phyloP scores from a whole-genome alignment of 2,797 vertebrate species.

The Adelosebastes latens region DNA sequence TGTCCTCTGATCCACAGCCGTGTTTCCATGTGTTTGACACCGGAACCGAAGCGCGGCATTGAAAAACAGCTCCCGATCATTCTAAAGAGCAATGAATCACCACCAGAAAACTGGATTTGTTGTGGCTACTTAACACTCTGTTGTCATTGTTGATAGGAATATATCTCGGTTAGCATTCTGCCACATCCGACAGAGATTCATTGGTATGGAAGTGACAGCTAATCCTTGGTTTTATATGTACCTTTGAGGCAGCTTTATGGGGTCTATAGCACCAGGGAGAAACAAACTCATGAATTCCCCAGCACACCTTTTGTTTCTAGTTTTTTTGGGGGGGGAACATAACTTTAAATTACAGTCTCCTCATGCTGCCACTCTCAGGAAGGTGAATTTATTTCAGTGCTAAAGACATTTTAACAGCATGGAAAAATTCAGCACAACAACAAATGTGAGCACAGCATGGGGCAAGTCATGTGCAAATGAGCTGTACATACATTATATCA shows the following conservation, averaged over 20 bases:
- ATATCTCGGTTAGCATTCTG: slow-evolving; percentile 36
- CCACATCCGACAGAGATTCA: slow-evolving; percentile 15
- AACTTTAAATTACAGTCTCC: slow-evolving; percentile 25
- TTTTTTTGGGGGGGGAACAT: neutral
- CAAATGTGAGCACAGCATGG: neutral
- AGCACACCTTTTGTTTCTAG: slow-evolving; percentile 4
- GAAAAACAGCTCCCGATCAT: slow-evolving; percentile 37
- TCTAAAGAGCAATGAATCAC: slow-evolving; percentile 41
- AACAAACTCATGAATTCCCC: slow-evolving; percentile 15
- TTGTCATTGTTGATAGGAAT: slow-evolving; percentile 37
- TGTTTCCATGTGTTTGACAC: slow-evolving; percentile 43
- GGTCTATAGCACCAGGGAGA: neutral
- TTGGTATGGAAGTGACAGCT: slow-evolving; percentile 30
- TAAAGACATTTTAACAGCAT: slow-evolving; percentile 1
- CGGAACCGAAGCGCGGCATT: slow-evolving; percentile 24
- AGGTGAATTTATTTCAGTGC: slow-evolving; percentile 7
- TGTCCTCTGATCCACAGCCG: slow-evolving; percentile 44
- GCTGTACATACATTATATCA: neutral
- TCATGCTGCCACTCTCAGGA: neutral
- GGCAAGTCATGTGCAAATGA: neutral
- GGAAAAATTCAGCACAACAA: neutral
- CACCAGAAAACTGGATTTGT: slow-evolving; percentile 56
- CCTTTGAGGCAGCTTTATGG: slow-evolving; percentile 34
- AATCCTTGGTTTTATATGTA: slow-evolving; percentile 39
- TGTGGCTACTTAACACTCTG: slow-evolving; percentile 44